Conservation (phyloP, 2,797 vertebrate species). For the Rhinoraja longicauda region DNA sequence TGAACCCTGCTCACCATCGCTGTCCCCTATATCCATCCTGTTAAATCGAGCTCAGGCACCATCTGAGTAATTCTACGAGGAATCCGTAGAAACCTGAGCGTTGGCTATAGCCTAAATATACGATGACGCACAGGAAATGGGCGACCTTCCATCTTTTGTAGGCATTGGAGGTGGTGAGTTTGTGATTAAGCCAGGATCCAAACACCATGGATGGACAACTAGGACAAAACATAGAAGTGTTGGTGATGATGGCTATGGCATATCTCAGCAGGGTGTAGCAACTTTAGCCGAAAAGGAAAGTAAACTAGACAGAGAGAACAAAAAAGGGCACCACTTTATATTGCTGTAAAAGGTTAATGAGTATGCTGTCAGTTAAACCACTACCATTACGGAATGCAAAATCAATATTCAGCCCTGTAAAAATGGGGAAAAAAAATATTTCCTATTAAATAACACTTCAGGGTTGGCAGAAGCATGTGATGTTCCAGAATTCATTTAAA, state of each 20-base stretch:
- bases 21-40: too few relatives aligned
- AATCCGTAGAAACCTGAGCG: too few relatives aligned
- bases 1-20: too few relatives aligned
- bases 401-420: conserved; percentile 22
- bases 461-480: neutral
- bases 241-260: neutral
- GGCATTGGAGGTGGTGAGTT: too few relatives aligned
- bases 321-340: neutral
- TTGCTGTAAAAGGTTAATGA: neutral
- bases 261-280: neutral
- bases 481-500: neutral
- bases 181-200: neutral
- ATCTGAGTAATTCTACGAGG: too few relatives aligned
- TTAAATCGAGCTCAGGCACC: too few relatives aligned
- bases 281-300: neutral
- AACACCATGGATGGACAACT: neutral
- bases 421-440: neutral
- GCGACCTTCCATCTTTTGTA: too few relatives aligned
- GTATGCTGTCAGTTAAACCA: neutral
- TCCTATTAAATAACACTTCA: conserved; percentile 7
- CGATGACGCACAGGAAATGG: too few relatives aligned
- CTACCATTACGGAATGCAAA: neutral
- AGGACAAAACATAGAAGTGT: neutral
- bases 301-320: neutral
- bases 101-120: too few relatives aligned